Evolutionary conservation across 2,113 vertebrate genomes (phyloP), one percentile per base, ranked within the genome.

Genomic region (Garra rufa): DNA sequence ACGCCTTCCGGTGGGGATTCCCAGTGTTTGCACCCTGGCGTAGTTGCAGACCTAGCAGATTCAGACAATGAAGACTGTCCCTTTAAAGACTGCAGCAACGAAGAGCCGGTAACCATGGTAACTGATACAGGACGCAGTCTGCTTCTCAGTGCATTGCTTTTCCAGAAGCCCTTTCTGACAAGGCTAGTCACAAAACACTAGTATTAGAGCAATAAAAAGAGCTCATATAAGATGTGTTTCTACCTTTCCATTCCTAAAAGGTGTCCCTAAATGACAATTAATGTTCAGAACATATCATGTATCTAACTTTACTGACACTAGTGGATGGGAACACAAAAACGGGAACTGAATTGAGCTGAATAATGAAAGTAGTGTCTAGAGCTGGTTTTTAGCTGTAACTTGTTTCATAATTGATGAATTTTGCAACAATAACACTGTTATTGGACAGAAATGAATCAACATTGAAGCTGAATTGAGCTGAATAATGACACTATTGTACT

Each of bases 41-140:
- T 95, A 90, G 91, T 95, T 88, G 41, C 90, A 93, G 95, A 96
- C 92, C 89, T 96, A 91, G 95, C 95, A 92, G 93, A 93, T 91
- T 91, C 90, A 87, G 90, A 91, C 81, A 92, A 94, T 85, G 93
- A 96, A 82, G 95, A 95, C 89, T 93, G 91, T 87, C 89, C 76
- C 24, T 96, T 96, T 94, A 96, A 95, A 90, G 90, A 90, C 76
- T 83, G 69, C 89, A 57, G 85, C 84, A 28, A 85, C 73, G 94
- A 93, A 91, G 93, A 95, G 75, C 93, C 48, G 89, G 93, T 96
- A 96, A 96, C 91, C 84, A 87, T 86, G 52, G 34, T 8, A 17
- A 52, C 48, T 30, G 48, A 74, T 65, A 34, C 87, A 86, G 86
- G 85, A 89, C 85, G 7, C 48, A 71, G 88, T 88, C 87, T 91